Evolutionary conservation across 2,797 vertebrate species (phyloP), one percentile per base, ranked within the genome.

Genomic region (Babyrousa celebensis): DNA sequence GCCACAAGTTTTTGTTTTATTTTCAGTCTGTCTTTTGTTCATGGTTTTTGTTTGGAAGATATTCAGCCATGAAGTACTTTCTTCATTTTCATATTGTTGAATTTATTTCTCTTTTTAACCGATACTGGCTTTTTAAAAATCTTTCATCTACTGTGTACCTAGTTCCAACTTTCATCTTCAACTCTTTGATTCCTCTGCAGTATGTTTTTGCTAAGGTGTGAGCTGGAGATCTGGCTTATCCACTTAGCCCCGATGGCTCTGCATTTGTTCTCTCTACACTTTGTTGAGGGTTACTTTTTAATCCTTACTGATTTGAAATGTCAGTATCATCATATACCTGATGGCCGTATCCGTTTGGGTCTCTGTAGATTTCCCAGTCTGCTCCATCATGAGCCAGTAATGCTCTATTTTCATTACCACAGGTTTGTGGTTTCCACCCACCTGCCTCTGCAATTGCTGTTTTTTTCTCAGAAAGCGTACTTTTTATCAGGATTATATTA

Each of bases 71-170:
- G 40, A 74, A 79, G 72, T 85, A 70, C 29, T 48, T 25, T 87
- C 32, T 63, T 71, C 36, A 10, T 92, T 91, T 87, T 86, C 68
- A 54, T 7, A 10, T 16, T 23, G n/a, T 14, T 12, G 23, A 67
- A 54, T 82, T 75, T 60, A 56, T 80, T 75, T 29, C 60, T 89
- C 58, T 71, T 83, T 75, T 75, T 17, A 82, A 10, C 12, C 43
- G 21, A 58, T 67, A 25, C 20, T 43, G 5, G 56, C 62, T 25
- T 56, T 17, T 4, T n/a, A 18, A 72, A 79, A 25, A 52, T 58
- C 32, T 74, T 32, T 10, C 36, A 10, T 60, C 1, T 25, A 0
- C 48, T n/a, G 0, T 65, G 12, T 12, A 1, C 18, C 9, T 15
- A 29, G 16, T 20, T 65, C 48, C 67, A 21, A 4, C 88, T 85